These are phyloP conservation scores for Silvanus unidentatus DNA, from an alignment of 2,888 invertebrate species.

Conservation along the genomic window DNA sequence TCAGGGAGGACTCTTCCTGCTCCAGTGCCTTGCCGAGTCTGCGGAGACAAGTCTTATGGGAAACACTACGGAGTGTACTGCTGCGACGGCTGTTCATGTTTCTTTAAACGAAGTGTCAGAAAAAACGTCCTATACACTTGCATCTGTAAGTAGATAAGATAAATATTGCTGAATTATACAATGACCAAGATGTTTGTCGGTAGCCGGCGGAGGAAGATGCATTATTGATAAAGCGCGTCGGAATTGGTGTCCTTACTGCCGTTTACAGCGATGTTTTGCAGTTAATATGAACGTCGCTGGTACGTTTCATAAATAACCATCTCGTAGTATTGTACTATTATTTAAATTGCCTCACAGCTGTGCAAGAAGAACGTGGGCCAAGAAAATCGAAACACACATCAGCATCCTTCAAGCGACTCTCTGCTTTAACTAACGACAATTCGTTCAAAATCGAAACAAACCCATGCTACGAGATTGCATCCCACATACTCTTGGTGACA, in stretches of 20 bases:
- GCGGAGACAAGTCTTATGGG: constrained; percentile 77
- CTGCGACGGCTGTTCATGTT: constrained; percentile 86
- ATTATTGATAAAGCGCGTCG: constrained; percentile 73
- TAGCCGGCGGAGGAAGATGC: constrained; percentile 68
- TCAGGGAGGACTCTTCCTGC: constrained; percentile 53
- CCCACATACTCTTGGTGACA: constrained; percentile 54
- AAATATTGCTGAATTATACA: neutral
- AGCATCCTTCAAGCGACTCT: constrained; percentile 8
- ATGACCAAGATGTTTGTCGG: neutral
- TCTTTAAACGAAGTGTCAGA: constrained; percentile 79
- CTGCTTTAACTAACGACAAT: constrained; percentile 1
- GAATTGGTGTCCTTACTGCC: constrained; percentile 84
- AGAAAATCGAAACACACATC: constrained; percentile 51
- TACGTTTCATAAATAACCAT: constrained; percentile 35
- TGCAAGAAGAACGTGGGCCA: constrained; percentile 80
- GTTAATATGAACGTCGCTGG: constrained; percentile 75
- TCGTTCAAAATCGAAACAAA: constrained; percentile 15
- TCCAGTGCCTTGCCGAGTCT: constrained; percentile 68
- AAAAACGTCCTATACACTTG: constrained; percentile 69
- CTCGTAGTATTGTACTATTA: neutral
- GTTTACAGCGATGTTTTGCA: constrained; percentile 69
- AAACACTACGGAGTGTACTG: constrained; percentile 80
- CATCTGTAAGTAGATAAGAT: constrained; percentile 55
- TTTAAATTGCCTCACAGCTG: constrained; percentile 51
- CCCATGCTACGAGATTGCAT: constrained; percentile 52